Evolutionary conservation across 1,140 invertebrate genomes (phyloP).

Genomic region (Halyomorpha halys): DNA sequence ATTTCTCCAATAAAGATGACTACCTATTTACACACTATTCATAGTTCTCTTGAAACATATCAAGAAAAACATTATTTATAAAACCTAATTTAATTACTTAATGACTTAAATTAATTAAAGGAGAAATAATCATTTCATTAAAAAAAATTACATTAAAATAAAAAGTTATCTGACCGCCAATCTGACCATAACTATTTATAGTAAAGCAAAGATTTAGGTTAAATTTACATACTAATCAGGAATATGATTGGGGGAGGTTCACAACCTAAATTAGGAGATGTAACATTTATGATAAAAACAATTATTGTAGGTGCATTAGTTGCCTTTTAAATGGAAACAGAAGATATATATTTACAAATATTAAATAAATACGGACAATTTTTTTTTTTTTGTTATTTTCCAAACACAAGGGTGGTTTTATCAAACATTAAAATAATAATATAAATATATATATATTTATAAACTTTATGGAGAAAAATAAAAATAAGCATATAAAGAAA

Average conservation of each 20-base stretch:
- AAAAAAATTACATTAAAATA: conserved; percentile 1
- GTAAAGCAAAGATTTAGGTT: neutral
- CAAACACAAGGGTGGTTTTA: no score
- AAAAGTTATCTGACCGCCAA: neutral
- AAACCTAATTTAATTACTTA: conserved; percentile 4
- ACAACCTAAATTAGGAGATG: conserved; percentile 5
- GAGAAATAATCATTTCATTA: conserved; percentile 2
- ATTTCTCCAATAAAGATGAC: conserved; percentile 1
- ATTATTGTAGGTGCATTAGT: no score
- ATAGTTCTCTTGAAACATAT: neutral
- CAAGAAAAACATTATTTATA: neutral
- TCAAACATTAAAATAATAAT: no score
- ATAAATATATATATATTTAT: no score
- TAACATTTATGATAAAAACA: no score
- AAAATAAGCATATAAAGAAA: neutral
- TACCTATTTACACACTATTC: conserved; percentile 10
- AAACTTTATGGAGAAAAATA: no score
- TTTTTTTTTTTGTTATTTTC: neutral
- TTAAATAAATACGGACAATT: conserved; percentile 1
- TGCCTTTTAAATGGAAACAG: neutral
- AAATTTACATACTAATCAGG: conserved; percentile 2
- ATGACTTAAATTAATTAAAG: conserved; percentile 3
- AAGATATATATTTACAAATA: conserved; percentile 1
- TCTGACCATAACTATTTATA: neutral
- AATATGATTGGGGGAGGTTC: neutral